These are phyloP conservation scores for Rhagonycha fulva DNA, from an alignment of 2,888 invertebrate species.

Conservation along the genomic window DNA sequence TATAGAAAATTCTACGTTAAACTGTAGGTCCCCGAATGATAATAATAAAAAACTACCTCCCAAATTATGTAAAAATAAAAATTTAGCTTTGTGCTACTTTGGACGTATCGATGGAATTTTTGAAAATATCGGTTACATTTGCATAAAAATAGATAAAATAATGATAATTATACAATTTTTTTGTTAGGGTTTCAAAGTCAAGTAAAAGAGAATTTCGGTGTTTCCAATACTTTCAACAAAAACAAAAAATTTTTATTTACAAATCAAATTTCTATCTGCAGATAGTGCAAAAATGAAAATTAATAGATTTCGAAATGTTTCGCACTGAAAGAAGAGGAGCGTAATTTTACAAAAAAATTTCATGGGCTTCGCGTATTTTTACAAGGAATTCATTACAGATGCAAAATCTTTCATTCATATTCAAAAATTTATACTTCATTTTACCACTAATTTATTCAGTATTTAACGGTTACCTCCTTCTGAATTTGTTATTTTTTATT, in stretches of 20 bases:
- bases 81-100: no score
- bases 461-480: constrained; percentile 39
- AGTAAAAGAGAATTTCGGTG: no score
- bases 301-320: not conserved
- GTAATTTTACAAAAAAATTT: not conserved
- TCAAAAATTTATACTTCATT: constrained; percentile 86
- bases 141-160: no score
- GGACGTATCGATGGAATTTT: no score
- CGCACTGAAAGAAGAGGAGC: not conserved
- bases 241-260: not conserved
- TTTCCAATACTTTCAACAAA: no score
- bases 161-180: no score
- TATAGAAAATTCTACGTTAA: no score
- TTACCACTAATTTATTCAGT: constrained; percentile 79
- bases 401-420: constrained; percentile 88
- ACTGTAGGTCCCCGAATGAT: no score
- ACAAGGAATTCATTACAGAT: constrained; percentile 79
- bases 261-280: not conserved
- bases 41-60: no score
- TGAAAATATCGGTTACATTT: no score
- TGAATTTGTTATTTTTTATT: constrained; percentile 10
- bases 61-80: no score
- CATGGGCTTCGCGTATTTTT: constrained; percentile 53
- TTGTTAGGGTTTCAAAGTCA: no score
- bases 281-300: not conserved